Conservation (phyloP, 1,140 invertebrate species). For the Cheumatopsyche charites region DNA sequence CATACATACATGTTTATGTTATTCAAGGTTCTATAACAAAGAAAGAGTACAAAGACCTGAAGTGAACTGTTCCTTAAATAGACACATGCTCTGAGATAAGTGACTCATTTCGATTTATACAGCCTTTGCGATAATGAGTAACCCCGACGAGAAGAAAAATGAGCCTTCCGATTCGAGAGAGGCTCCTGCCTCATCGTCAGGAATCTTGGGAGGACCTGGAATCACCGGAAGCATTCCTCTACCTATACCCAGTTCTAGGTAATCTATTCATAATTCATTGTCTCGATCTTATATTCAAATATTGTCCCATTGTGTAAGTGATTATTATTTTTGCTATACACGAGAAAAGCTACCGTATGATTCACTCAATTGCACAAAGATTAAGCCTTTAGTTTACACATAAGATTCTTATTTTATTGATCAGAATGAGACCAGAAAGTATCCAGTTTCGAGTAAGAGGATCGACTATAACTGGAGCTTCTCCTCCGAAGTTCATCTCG, state of each 20-base stretch:
- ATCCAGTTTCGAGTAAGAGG: conserved; percentile 56
- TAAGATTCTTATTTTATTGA: conserved; percentile 23
- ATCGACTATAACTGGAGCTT: conserved; percentile 66
- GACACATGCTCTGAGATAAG: not conserved
- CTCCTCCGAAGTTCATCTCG: conserved; percentile 87
- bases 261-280: conserved; percentile 9
- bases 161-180: not conserved
- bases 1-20: not conserved
- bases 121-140: not conserved
- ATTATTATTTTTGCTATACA: too few relatives aligned
- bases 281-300: not conserved
- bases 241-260: conserved; percentile 30
- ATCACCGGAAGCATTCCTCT: conserved; percentile 43
- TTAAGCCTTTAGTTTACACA: too few relatives aligned
- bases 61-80: not conserved
- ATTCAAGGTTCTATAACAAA: conserved; percentile 1
- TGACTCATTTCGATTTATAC: not conserved
- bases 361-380: too few relatives aligned
- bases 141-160: not conserved
- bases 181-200: not conserved
- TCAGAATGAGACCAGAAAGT: conserved; percentile 34
- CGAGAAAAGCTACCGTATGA: too few relatives aligned
- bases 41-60: conserved; percentile 9
- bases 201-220: conserved; percentile 20
- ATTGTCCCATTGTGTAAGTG: too few relatives aligned